Percentiles rank a stretch among this genome's conserved stretches.
Evolutionary conservation across 30 jellyfish, hydroid and myxozoan species (phyloP).

Genomic region (Mastigias papua): DNA sequence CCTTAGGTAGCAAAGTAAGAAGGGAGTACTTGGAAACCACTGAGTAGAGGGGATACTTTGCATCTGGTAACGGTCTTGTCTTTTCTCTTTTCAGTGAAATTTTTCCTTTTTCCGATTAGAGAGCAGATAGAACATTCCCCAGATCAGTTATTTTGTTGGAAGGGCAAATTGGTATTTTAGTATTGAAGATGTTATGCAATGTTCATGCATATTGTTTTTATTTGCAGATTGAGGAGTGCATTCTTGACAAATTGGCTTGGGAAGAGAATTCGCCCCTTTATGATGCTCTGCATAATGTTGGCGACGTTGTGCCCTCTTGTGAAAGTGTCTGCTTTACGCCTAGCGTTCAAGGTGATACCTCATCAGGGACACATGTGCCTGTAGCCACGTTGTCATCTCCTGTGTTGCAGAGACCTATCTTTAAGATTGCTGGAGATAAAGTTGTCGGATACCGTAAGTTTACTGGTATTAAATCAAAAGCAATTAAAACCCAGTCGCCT

Average conservation of each 20-base stretch:
- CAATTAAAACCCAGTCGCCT: too few species aligned
- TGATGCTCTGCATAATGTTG: constrained; percentile 62
- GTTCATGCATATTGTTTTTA: background rate
- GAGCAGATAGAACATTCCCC: too few species aligned
- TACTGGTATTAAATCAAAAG: background rate
- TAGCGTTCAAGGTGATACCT: constrained; percentile 14
- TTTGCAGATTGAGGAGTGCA: constrained; percentile 89
- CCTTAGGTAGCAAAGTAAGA: too few species aligned
- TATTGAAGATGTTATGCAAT: too few species aligned
- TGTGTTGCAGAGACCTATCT: constrained; percentile 14
- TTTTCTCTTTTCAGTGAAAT: too few species aligned
- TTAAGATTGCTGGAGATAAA: constrained; percentile 56
- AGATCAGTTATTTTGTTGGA: too few species aligned
- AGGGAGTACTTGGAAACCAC: too few species aligned
- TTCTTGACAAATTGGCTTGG: constrained; percentile 93
- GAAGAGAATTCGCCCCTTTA: constrained; percentile 80
- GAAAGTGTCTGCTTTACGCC: constrained; percentile 60
- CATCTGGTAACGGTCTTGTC: too few species aligned
- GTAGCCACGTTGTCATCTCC: constrained; percentile 26
- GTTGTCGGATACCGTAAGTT: constrained; percentile 62
- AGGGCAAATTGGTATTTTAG: too few species aligned
- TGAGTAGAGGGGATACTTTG: too few species aligned
- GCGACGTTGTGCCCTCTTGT: constrained; percentile 67
- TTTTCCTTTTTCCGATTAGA: too few species aligned
- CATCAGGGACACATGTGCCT: background rate